phyloP scores from a whole-genome alignment of 2,113 vertebrate species.

The Peromyscus maniculatus region DNA sequence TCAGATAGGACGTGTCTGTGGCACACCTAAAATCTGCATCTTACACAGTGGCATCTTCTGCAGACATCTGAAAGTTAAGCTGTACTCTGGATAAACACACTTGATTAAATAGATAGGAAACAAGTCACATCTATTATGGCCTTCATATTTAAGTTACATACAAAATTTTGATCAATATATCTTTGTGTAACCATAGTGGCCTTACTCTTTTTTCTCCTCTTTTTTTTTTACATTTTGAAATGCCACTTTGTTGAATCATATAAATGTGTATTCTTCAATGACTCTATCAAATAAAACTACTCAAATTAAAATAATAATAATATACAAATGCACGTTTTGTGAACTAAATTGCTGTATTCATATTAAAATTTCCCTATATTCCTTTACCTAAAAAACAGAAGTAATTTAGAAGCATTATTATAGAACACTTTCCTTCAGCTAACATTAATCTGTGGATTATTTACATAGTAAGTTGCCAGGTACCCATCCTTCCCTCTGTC shows the following conservation, averaged over 20 bases:
- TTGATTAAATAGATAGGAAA: not conserved
- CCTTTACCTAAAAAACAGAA: not conserved
- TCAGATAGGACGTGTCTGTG: not conserved
- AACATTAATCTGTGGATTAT: not conserved
- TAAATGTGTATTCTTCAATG: not conserved
- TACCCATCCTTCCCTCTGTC: not conserved
- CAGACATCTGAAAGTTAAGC: not conserved
- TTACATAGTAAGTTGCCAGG: not conserved
- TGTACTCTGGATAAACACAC: not conserved
- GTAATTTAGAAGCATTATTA: not conserved
- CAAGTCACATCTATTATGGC: not conserved
- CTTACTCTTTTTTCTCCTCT: not conserved
- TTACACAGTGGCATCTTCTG: not conserved
- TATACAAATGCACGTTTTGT: not conserved
- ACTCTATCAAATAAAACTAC: not conserved
- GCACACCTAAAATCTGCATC: not conserved
- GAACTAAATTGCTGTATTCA: not conserved
- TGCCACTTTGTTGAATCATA: not conserved
- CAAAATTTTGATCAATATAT: not conserved
- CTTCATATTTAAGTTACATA: not conserved
- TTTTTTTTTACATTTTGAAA: constrained; percentile 15
- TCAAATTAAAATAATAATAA: constrained; percentile 51
- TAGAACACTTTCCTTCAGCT: not conserved
- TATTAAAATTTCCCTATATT: not conserved
- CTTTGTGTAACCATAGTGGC: not conserved